These are phyloP conservation scores for Brachionus rubens DNA, from an alignment of 1,140 invertebrate genomes.

Conservation along the genomic window DNA sequence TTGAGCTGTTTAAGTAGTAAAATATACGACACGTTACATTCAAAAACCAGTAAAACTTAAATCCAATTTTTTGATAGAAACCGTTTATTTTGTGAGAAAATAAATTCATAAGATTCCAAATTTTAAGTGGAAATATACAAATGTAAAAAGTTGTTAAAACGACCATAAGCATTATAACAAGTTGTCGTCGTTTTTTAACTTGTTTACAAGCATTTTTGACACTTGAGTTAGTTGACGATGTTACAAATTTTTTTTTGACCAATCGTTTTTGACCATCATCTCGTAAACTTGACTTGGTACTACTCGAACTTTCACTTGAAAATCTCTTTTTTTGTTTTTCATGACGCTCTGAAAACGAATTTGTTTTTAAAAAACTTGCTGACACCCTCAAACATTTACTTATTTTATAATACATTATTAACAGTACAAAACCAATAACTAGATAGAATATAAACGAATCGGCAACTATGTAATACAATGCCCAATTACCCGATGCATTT, in stretches of 20 bases:
- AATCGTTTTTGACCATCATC: too few species aligned
- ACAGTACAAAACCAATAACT: neutral
- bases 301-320: too few species aligned
- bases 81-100: slow-evolving; percentile 2
- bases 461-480: slow-evolving; percentile 2
- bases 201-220: neutral
- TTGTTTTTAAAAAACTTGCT: neutral
- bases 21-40: slow-evolving; percentile 30
- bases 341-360: neutral
- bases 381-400: neutral
- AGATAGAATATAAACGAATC: slow-evolving; percentile 41
- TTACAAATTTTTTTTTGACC: too few species aligned
- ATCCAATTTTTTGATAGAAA: slow-evolving; percentile 23
- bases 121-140: slow-evolving; percentile 39
- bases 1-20: slow-evolving; percentile 37
- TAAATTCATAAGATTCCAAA: slow-evolving; percentile 31
- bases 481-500: neutral
- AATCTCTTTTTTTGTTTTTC: too few species aligned
- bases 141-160: slow-evolving; percentile 15
- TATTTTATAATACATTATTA: slow-evolving; percentile 22
- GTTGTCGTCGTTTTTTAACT: slow-evolving; percentile 17
- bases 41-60: slow-evolving; percentile 19
- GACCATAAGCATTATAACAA: slow-evolving; percentile 17
- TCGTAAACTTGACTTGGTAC: too few species aligned
- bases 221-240: too few species aligned